Conservation (phyloP, 2,113 vertebrate species). For the Chloropsis hardwickii region DNA sequence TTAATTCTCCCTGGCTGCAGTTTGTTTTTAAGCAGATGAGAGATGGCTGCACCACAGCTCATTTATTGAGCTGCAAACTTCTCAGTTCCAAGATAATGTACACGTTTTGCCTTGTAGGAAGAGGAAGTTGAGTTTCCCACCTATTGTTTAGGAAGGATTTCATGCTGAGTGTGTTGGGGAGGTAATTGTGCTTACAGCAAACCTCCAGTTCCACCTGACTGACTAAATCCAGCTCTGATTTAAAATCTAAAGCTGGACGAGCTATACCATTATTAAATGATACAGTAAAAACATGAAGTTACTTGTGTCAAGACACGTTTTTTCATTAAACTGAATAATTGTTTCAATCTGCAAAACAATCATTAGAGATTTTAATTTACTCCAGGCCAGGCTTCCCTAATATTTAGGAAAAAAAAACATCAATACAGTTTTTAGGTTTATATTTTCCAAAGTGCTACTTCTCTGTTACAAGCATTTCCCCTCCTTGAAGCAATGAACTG, state of each 20-base stretch:
- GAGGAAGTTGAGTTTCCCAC: slow-evolving; percentile 19
- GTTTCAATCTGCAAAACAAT: background rate
- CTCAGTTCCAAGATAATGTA: background rate
- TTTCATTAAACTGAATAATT: background rate
- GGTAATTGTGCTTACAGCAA: background rate
- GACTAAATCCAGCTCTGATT: background rate
- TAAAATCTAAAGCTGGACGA: background rate
- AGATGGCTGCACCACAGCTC: background rate
- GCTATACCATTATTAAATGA: background rate
- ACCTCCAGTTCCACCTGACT: background rate
- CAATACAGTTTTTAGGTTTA: background rate
- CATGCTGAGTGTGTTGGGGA: background rate
- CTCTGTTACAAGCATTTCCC: background rate
- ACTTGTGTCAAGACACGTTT: background rate
- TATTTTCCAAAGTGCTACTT: background rate
- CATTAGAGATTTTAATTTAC: background rate
- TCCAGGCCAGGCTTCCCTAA: background rate
- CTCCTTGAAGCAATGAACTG: background rate
- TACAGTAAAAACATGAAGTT: background rate
- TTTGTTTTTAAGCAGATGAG: background rate
- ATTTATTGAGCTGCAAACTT: background rate
- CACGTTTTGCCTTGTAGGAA: background rate
- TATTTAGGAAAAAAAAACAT: background rate
- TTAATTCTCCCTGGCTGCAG: background rate
- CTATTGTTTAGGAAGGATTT: background rate